Evolutionary conservation across 2,113 vertebrate genomes (phyloP), one percentile per base, ranked within the genome.

Genomic region (Epinephelus cyanopodus): DNA sequence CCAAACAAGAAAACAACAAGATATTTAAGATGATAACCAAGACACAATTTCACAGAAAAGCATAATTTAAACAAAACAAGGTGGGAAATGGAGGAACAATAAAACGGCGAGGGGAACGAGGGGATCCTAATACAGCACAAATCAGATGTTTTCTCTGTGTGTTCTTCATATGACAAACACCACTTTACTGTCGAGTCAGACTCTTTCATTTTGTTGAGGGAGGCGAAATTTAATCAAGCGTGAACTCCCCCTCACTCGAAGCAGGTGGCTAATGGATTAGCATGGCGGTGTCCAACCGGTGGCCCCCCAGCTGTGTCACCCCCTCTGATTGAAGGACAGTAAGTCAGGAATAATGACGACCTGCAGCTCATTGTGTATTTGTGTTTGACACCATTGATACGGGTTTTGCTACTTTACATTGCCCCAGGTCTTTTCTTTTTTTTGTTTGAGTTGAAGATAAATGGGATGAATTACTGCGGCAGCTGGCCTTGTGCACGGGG

Each of bases 291-390:
- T 85, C 82, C 79, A 72, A 81, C 79, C 27, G 47, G 69, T 67
- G 76, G 65, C 83, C 79, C 85, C 61, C 87, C 79, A 62, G 79
- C 90, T 90, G 92, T 71, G 84, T 76, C 62, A 9, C 42, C 70
- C 64, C 45, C 29, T 53, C 74, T 52, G 74, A 89, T 79, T 83
- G 72, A 69, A 86, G 37, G 80, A 87, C 88, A 87, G 68, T 48
- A 89, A 87, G 92, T 89, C 93, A 82, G 86, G 87, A 90, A 85
- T 94, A 92, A 92, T 89, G 88, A 91, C 68, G 76, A 85, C 91
- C 89, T 68, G 88, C 87, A 86, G 91, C 90, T 90, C 87, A 47
- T 77, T 86, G 89, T 84, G 87, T 42, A 4, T 81, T 71, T 84
- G 64, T 65, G 75, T 87, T 77, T 47, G 82, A 86, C 79, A 72